Percentiles rank a stretch among this genome's conserved stretches.
Evolutionary conservation across 2,113 vertebrate species (phyloP).

Genomic region (Macrotis lagotis): DNA sequence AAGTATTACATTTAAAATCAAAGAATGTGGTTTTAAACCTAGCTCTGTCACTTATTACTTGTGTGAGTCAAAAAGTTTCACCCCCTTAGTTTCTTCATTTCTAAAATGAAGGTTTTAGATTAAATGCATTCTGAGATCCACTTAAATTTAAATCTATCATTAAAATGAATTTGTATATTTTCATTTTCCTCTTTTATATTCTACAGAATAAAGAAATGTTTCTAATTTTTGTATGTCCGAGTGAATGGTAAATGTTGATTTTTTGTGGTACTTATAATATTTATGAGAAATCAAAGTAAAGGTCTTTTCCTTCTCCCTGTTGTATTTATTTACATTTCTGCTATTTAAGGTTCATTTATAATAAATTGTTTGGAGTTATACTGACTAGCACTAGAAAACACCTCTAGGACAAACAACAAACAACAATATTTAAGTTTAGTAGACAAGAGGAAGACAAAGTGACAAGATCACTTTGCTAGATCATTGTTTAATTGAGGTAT

Average conservation of each 20-base stretch:
- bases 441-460: constrained; percentile 18
- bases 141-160: not conserved
- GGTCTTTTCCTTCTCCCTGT: not conserved
- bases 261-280: constrained; percentile 4
- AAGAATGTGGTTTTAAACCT: not conserved
- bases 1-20: not conserved
- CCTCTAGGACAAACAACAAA: constrained; percentile 7
- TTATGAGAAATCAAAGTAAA: not conserved
- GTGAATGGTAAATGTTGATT: constrained; percentile 37
- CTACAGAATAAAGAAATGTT: constrained; percentile 22
- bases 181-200: not conserved
- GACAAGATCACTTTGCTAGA: constrained; percentile 28
- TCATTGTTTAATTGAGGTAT: constrained; percentile 32
- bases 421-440: constrained; percentile 4
- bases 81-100: not conserved
- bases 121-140: not conserved
- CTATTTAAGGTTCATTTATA: not conserved
- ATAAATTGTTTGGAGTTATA: not conserved
- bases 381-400: not conserved
- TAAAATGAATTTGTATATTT: constrained; percentile 35
- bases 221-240: constrained; percentile 28
- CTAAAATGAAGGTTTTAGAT: constrained; percentile 4
- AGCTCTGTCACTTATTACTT: not conserved
- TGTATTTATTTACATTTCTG: not conserved
- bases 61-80: not conserved